Evolutionary conservation across 1,140 invertebrate genomes (phyloP), one percentile per base, ranked within the genome.

Genomic region (Trachymyrmex cornetzi): DNA sequence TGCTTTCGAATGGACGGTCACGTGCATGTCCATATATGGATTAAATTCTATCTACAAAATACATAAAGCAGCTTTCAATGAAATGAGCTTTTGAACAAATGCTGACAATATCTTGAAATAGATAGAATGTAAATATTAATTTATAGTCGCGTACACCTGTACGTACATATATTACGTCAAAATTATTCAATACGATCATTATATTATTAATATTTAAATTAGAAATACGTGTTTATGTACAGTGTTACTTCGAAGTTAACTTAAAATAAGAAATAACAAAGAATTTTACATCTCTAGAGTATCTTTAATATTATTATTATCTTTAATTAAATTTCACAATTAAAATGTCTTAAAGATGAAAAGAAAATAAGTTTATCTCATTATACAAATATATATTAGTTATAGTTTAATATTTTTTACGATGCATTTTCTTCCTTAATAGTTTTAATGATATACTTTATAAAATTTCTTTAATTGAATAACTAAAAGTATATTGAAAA

Each of bases 11-110:
- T 81, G 77, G 44, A 81, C 34, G 6, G 11, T 53, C 66, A 77
- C 34, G 50, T 38, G n/a, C 55, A 24, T 24, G n/a, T 64, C 3
- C 22, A 44, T 24, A 71, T 64, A 27, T 57, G 16, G 63, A 81
- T 81, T 71, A 81, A 81, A 71, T 71, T 57, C 24, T 22, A 7
- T 27, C 48, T 71, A 24, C 30, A 50, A 81, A 81, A 71, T 80
- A 67, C 30, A 71, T 44, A 71, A 71, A 81, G 34, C 44, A 53
- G 44, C 48, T 81, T 71, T 71, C 34, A 71, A 67, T 81, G 22
- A n/a, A 81, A 81, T 44, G 50, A 71, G 22, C 11, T 81, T 57
- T 71, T 55, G 11, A 16, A 34, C 11, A 55, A 57, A 71, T 44
- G 64, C 34, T 27, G 14, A 44, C 22, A 5, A 77, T 44, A 27